Conservation (phyloP, 2,888 invertebrate genomes). For the Meteorus cinctellus region DNA sequence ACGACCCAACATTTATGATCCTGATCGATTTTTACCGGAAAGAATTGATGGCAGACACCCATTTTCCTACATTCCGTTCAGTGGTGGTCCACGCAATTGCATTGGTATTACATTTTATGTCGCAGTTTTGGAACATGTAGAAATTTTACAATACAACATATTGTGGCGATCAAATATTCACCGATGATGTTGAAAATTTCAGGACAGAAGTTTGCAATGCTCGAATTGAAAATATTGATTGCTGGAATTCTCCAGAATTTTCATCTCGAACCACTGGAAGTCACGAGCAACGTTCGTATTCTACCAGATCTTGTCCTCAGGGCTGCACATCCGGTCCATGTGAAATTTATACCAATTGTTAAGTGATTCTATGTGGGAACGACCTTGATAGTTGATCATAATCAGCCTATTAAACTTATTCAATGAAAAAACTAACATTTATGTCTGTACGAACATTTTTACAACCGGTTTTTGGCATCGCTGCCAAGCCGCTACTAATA, state of each 20-base stretch:
- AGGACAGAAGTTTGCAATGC: conserved; percentile 55
- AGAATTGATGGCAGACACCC: conserved; percentile 74
- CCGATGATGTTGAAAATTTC: conserved; percentile 75
- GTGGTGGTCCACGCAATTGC: conserved; percentile 81
- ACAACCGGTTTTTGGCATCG: too few species aligned
- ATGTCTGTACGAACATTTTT: too few species aligned
- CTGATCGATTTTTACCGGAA: conserved; percentile 81
- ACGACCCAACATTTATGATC: conserved; percentile 79
- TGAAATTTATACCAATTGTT: conserved; percentile 45
- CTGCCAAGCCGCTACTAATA: too few species aligned
- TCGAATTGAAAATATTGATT: conserved; percentile 51
- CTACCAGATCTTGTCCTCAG: conserved; percentile 46
- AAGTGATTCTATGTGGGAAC: background rate
- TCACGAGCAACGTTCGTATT: conserved; percentile 34
- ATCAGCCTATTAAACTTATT: too few species aligned
- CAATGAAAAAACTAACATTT: too few species aligned
- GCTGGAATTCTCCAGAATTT: conserved; percentile 52
- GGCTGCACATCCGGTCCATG: conserved; percentile 29
- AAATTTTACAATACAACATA: too few species aligned
- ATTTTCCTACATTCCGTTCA: conserved; percentile 80
- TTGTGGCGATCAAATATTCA: background rate
- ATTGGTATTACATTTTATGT: conserved; percentile 73
- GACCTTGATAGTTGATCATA: background rate
- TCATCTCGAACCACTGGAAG: conserved; percentile 49
- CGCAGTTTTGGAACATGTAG: background rate